A percentile compares a stretch with the other conserved stretches of the same genome.
These are phyloP conservation scores for Mesoclemmys tuberculata DNA, from an alignment of 2,113 vertebrate genomes.

Conservation along the genomic window DNA sequence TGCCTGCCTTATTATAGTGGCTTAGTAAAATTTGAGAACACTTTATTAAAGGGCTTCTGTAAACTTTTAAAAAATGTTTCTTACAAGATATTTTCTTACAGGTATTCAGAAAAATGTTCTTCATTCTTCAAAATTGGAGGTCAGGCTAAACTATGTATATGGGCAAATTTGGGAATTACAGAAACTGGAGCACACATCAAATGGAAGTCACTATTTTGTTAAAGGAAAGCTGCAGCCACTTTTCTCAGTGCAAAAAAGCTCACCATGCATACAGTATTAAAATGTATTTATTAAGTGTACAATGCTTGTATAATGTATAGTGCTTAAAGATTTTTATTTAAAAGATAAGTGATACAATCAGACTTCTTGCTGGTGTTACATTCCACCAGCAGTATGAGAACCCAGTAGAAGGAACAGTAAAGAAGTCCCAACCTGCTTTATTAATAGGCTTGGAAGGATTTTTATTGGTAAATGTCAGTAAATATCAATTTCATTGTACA, in stretches of 20 bases:
- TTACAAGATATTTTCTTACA: conserved; percentile 61
- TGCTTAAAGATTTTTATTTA: neutral
- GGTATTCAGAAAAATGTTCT: conserved; percentile 51
- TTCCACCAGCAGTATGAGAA: neutral
- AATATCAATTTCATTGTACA: neutral
- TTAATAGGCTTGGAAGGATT: neutral
- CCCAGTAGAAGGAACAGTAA: neutral
- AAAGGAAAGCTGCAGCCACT: neutral
- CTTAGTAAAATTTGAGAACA: neutral
- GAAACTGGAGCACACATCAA: neutral
- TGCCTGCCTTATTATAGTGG: neutral
- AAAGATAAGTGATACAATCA: neutral
- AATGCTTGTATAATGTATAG: neutral
- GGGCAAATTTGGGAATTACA: neutral
- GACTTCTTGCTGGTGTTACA: neutral
- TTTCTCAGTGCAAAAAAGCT: neutral
- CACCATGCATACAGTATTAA: neutral
- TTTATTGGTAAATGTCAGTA: neutral
- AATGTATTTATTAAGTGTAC: neutral
- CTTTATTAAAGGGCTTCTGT: neutral
- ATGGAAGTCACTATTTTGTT: neutral
- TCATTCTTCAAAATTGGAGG: neutral
- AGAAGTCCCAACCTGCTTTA: neutral
- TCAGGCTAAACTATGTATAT: neutral
- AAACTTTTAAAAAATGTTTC: neutral